Evolutionary conservation across 2,797 vertebrate genomes (phyloP).

Genomic region (Sebastes baramenuke): DNA sequence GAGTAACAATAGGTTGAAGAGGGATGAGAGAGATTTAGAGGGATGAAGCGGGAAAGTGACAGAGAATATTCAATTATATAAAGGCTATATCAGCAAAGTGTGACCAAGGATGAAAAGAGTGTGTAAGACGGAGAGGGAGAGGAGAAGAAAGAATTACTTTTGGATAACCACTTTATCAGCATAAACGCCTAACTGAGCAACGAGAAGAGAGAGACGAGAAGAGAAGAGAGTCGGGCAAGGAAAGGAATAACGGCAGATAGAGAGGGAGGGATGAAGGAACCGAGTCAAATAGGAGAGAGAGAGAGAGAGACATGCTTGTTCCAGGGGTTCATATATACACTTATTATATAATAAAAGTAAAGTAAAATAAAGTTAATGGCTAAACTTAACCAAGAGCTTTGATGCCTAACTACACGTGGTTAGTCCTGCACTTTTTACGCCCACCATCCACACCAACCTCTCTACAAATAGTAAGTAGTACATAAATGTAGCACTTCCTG

Average conservation of each 20-base stretch:
- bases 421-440: too few species aligned
- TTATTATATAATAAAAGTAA: background rate
- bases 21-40: slow-evolving; percentile 23
- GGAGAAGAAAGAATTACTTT: background rate
- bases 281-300: background rate
- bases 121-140: background rate
- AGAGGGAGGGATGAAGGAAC: background rate
- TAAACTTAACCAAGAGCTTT: background rate
- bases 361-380: background rate
- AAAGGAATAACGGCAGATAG: background rate
- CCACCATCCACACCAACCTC: background rate
- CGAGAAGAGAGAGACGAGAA: background rate
- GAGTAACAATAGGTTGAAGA: slow-evolving; percentile 8
- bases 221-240: background rate
- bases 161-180: slow-evolving; percentile 26
- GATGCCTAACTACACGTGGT: too few species aligned
- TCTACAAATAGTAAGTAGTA: background rate
- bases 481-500: background rate
- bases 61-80: slow-evolving; percentile 32
- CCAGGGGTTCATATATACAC: background rate
- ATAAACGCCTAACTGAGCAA: background rate
- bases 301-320: background rate
- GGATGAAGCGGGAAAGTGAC: slow-evolving; percentile 9
- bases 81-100: slow-evolving; percentile 41
- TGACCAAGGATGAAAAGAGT: slow-evolving; percentile 11